Base-by-base conservation (phyloP, 2,113 vertebrate genomes). In the Progne subis region DNA sequence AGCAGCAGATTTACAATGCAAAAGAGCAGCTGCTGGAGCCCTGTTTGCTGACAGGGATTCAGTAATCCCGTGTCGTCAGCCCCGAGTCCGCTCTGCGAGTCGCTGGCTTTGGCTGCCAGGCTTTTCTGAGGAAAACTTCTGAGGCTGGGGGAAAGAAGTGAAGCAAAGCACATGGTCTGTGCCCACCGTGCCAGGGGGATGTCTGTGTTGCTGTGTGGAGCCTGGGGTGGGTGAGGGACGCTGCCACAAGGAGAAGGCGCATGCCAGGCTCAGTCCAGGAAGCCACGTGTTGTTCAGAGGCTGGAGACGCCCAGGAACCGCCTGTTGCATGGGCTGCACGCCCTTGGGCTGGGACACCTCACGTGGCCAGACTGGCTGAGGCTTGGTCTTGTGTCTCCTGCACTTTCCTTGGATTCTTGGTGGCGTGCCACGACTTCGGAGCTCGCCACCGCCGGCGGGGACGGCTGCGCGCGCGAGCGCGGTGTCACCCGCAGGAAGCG, bases 351-450 rank as follows among this genome's bases (percentile, higher is more conserved):
- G 77, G 37, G 24, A 21, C 18, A 8, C 0, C 4, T 23, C 21
- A 12, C 20, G 0, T 3, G 53, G 15, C 17, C 47, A 39, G 29
- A 28, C 16, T 41, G 76, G 34, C 32, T 3, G 0, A 63, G 56
- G 25, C 52, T 83, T 49, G 37, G 11, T 18, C 18, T 77, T 20
- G 43, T 3, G 5, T 43, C 60, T 70, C 24, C 29, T 68, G 52
- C 20, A 6, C 21, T 39, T 86, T 20, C 15, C 52, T 70, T 63
- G 78, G 64, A 12, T 86, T 47, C 14, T 34, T 11, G 7, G 56
- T 53, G 0, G 4, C 0, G 0, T 60, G 65, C 31, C 0, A 2
- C 8, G 8, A 25, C 46, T 76, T 18, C 5, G 11, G 90, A 76
- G n/a, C 59, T 92, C 39, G 6, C 18, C 11, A 2, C 4, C 11